Evolutionary conservation across 2,888 invertebrate species (phyloP).

Genomic region (Morinoia aosen): DNA sequence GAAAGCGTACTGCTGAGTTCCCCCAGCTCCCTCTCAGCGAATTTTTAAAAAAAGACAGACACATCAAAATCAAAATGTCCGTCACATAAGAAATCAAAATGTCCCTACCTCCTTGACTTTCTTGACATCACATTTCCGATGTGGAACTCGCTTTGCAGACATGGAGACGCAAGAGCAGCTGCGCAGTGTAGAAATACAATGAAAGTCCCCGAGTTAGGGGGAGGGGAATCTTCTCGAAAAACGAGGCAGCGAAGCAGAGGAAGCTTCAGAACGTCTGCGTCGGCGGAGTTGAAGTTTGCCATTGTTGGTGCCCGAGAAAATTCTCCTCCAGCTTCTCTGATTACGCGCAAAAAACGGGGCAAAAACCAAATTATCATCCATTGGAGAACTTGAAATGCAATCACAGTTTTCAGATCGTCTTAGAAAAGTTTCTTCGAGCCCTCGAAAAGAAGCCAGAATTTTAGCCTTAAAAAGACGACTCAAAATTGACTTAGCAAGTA

Average conservation of each 20-base stretch:
- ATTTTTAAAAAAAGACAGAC: neutral
- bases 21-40: neutral
- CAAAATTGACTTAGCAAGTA: neutral
- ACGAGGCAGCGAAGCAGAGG: neutral
- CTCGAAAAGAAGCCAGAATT: conserved; percentile 3
- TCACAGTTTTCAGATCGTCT: conserved; percentile 34
- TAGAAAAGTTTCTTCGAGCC: neutral
- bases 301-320: neutral
- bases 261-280: neutral
- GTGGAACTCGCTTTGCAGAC: neutral
- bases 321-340: conserved; percentile 6
- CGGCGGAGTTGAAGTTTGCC: neutral
- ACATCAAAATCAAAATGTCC: neutral
- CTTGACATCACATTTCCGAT: neutral
- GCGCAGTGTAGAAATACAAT: neutral
- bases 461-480: neutral
- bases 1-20: neutral
- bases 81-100: neutral
- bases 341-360: conserved; percentile 7
- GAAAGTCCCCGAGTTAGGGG: neutral
- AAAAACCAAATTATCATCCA: conserved; percentile 40
- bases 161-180: neutral
- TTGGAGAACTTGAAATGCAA: conserved; percentile 34
- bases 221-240: neutral
- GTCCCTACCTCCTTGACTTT: neutral